These are phyloP conservation scores for Rhinogobius similis DNA, from an alignment of 2,113 vertebrate species.

Conservation along the genomic window DNA sequence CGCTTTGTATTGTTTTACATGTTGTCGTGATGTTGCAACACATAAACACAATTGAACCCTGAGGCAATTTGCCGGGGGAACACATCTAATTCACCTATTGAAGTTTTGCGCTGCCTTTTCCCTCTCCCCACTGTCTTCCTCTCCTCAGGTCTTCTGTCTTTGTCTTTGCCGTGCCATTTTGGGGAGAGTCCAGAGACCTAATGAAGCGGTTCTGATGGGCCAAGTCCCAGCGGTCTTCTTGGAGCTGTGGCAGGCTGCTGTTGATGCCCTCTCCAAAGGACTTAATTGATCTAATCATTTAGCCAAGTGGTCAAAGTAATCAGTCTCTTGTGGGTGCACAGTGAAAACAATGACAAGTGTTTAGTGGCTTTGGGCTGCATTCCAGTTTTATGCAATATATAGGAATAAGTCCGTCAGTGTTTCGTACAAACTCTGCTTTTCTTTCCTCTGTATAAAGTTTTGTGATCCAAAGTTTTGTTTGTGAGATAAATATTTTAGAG, in stretches of 20 bases:
- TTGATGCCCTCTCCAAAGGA: slow-evolving; percentile 65
- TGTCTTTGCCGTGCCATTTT: slow-evolving; percentile 65
- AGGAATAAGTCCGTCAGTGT: slow-evolving; percentile 14
- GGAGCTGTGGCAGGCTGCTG: slow-evolving; percentile 54
- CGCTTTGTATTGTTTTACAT: slow-evolving; percentile 71
- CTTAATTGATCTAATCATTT: slow-evolving; percentile 80
- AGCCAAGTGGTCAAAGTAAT: slow-evolving; percentile 75
- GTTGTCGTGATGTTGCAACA: slow-evolving; percentile 64
- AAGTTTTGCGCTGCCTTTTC: slow-evolving; percentile 33
- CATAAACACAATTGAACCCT: slow-evolving; percentile 71
- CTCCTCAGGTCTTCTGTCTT: slow-evolving; percentile 44
- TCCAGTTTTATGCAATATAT: slow-evolving; percentile 30
- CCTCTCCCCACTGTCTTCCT: slow-evolving; percentile 30
- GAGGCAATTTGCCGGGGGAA: slow-evolving; percentile 48
- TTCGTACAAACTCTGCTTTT: neutral
- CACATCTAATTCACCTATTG: slow-evolving; percentile 58
- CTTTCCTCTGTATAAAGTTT: slow-evolving; percentile 17
- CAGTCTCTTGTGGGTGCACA: slow-evolving; percentile 63
- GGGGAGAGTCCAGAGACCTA: slow-evolving; percentile 72
- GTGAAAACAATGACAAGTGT: slow-evolving; percentile 67
- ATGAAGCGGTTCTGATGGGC: slow-evolving; percentile 75
- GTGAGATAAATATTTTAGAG: slow-evolving; percentile 39
- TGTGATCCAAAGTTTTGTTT: slow-evolving; percentile 38
- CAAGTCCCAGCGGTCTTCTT: slow-evolving; percentile 66
- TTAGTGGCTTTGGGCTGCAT: slow-evolving; percentile 48